Evolutionary conservation across 2,888 invertebrate species (phyloP), one percentile per base, ranked within the genome.

Genomic region (Eupeodes luniger): DNA sequence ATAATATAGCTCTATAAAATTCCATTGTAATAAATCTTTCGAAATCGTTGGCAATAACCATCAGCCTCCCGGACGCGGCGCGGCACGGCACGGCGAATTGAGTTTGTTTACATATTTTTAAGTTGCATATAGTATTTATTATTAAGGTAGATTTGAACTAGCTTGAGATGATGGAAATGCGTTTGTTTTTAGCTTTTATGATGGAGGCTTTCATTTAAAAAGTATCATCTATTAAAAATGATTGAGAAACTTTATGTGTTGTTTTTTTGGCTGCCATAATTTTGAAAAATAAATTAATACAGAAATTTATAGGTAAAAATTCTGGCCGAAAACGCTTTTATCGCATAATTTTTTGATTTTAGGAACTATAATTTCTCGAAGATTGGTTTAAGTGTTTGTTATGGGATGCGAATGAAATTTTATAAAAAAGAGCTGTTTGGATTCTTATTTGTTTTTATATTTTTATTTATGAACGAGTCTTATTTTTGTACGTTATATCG

Each of bases 11-110:
- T 55, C 4, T 57, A 59, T 81, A 51, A 55, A 69, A 67, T 64
- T 78, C 74, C 19, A 49, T 64, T 81, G 44, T 64, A 14, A 80
- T 87, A 87, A 84, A 84, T 87, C 87, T 80, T 80, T 87, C 75
- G 44, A 72, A 87, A 87, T 66, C 16, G 84, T 57, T 83, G 87
- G 87, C 76, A 84, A 87, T 87, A 87, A 87, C 87, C 79, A 84
- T 84, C 80, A 84, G 81, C 80, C 87, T 77, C 87, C 87, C 36
- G 76, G 79, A 27, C 27, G 27, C 27, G 1, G 40, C 5, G 40
- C 40, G 40, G 40, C 40, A 1, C 27, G 40, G 40, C 9, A 7
- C 40, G 9, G 40, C 55, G 86, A 84, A 84, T 72, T 77, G 76
- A 80, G 80, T 44, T 80, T 87, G 87, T 86, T 86, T 86, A 86